These are phyloP conservation scores for Erythrocebus patas DNA, from an alignment of 2,113 vertebrate species.

Conservation along the genomic window DNA sequence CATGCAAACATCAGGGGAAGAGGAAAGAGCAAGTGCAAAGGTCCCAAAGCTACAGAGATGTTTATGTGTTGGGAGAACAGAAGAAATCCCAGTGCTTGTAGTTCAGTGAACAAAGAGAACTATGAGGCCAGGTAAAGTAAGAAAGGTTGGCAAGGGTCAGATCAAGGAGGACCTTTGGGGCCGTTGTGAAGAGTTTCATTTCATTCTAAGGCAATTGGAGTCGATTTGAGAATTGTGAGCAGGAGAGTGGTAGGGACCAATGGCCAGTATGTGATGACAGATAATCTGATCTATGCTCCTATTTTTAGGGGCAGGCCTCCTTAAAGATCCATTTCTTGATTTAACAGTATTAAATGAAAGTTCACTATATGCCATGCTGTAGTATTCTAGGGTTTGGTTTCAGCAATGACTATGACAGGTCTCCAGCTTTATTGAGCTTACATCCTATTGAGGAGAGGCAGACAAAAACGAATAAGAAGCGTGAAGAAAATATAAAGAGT, in stretches of 20 bases:
- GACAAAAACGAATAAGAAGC: not conserved
- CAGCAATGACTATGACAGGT: not conserved
- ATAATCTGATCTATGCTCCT: not conserved
- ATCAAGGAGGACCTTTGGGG: not conserved
- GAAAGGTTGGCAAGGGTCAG: not conserved
- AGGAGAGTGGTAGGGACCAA: not conserved
- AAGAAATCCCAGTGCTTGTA: not conserved
- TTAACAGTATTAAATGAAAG: constrained; percentile 5
- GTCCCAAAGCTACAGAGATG: not conserved
- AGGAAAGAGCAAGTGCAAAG: not conserved
- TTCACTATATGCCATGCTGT: not conserved
- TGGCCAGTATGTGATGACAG: not conserved
- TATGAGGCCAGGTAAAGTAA: not conserved
- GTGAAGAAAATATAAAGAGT: not conserved
- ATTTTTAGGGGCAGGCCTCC: not conserved
- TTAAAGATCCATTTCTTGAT: not conserved
- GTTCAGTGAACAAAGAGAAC: not conserved
- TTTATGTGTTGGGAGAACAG: not conserved
- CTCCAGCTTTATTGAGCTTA: not conserved
- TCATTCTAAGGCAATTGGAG: not conserved
- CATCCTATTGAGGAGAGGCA: not conserved
- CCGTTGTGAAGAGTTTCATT: not conserved
- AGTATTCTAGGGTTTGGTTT: not conserved
- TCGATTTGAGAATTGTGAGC: not conserved
- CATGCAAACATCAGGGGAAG: not conserved